Base-by-base conservation (phyloP, 2,113 vertebrate genomes). In the Istiophorus platypterus region DNA sequence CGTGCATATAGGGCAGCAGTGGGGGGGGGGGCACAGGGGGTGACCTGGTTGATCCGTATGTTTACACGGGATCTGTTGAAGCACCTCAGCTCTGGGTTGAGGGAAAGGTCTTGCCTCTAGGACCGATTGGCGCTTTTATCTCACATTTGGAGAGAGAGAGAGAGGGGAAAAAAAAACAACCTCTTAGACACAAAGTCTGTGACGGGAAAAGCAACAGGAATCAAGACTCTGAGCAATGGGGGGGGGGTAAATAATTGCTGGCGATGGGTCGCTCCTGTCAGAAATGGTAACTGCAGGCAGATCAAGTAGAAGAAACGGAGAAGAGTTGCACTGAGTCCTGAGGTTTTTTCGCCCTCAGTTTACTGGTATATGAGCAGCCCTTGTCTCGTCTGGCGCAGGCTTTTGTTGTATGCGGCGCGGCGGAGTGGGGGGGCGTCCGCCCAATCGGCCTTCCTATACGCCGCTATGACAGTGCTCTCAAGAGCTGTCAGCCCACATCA, bases 401-500 rank as follows among this genome's bases (percentile, higher is more conserved):
- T 92, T 91, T 92, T 92, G 91, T 92, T 93, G 84, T 77, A 81
- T 24, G 66, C 17, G 51, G 73, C 29, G 67, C 26, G 24, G 51
- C 2, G 14, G 31, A 13, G 76, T 24, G 41, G 20, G 10, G 69
- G 72, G 37, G 70, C 31, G n/a, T 52, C 78, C 51, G 62, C 89
- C 80, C 77, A 89, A 76, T 82, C 26, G 81, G 82, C 84, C 76
- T 85, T 87, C 81, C 87, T 84, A 81, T 91, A 85, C 86, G 69
- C 91, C 87, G 72, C 80, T 85, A 91, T 95, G 95, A 96, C 95
- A 96, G 94, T 91, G 91, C 92, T 92, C 94, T 95, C 93, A 89
- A 95, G 95, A 96, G 90, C 95, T 96, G 96, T 96, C 96, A 95
- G 85, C 89, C 88, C 85, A 15, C 26, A 96, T 96, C 94, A 94